A percentile compares a stretch with the other conserved stretches of the same genome.
Conservation (phyloP, 2,888 invertebrate species). For the Augiades crinisus region DNA sequence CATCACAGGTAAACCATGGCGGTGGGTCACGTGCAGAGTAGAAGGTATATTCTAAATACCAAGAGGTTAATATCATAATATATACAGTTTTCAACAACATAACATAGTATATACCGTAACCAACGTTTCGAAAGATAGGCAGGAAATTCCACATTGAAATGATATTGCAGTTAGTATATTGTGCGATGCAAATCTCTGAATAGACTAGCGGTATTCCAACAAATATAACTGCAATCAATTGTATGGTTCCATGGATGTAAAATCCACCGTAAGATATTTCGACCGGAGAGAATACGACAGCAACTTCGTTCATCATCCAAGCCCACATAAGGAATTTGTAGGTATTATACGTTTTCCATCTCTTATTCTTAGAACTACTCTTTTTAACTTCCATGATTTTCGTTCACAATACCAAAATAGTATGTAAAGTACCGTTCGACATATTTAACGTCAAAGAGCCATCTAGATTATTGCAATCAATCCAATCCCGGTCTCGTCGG, state of each 20-base stretch:
- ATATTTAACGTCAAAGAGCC: conserved; percentile 14
- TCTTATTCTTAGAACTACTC: conserved; percentile 40
- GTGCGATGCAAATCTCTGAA: conserved; percentile 66
- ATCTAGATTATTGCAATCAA: conserved; percentile 35
- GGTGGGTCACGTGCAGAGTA: conserved; percentile 55
- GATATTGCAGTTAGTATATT: conserved; percentile 61
- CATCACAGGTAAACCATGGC: conserved; percentile 63
- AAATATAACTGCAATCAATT: conserved; percentile 50
- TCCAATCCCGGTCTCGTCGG: no score
- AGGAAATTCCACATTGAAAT: conserved; percentile 64
- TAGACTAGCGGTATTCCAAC: conserved; percentile 65
- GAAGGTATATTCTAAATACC: conserved; percentile 63
- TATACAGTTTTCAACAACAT: conserved; percentile 54
- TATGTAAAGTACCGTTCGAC: no score
- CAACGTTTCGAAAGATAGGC: conserved; percentile 58
- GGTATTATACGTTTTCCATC: conserved; percentile 55
- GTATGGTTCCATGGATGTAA: conserved; percentile 47
- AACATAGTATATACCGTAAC: conserved; percentile 53
- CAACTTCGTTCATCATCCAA: conserved; percentile 65
- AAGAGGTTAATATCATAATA: conserved; percentile 51
- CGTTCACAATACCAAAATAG: background rate
- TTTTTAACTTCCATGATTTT: conserved; percentile 40
- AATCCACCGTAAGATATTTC: conserved; percentile 58
- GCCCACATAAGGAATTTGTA: conserved; percentile 59
- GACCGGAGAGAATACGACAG: conserved; percentile 47